phyloP scores from a whole-genome alignment of 2,113 vertebrate genomes.

The Henicopernis longicauda region DNA sequence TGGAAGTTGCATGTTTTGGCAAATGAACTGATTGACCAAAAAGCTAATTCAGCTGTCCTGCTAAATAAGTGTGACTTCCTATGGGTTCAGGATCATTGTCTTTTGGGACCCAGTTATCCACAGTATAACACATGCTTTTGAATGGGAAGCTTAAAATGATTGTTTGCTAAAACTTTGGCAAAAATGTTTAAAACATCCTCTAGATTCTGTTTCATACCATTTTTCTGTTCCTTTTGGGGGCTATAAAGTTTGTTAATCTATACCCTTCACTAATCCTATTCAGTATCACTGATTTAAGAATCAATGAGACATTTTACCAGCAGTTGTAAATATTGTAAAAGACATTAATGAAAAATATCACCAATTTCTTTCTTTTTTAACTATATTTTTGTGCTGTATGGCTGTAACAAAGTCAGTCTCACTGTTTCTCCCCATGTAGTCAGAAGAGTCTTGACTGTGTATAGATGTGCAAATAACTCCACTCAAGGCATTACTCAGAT shows the following conservation, averaged over 20 bases:
- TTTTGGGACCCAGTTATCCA: neutral
- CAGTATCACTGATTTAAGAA: neutral
- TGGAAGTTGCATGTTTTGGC: constrained; percentile 4
- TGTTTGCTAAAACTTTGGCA: neutral
- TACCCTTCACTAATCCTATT: neutral
- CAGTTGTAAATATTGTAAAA: neutral
- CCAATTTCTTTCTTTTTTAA: neutral
- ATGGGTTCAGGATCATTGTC: neutral
- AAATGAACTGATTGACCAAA: neutral
- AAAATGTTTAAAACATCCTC: neutral
- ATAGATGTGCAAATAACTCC: neutral
- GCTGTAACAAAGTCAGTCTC: neutral
- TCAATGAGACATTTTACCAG: neutral
- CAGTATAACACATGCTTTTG: neutral
- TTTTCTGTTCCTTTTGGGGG: neutral
- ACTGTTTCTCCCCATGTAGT: neutral
- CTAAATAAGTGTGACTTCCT: constrained; percentile 50
- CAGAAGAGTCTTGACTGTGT: neutral
- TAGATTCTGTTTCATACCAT: neutral
- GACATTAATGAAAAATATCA: neutral
- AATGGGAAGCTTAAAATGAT: neutral
- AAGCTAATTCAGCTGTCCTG: constrained; percentile 44
- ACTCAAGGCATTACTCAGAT: neutral
- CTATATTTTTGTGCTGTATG: neutral
- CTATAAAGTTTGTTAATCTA: neutral